Evolutionary conservation across 2,113 vertebrate species (phyloP).

Genomic region (Oryctolagus cuniculus): mOryCun1.1 NC_091432.1:235941001-235941500

Average conservation of each 20-base stretch:
- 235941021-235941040: not conserved
- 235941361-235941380: not conserved
- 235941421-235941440: not conserved
- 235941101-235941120: not conserved
- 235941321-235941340: not conserved
- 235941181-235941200: fast-evolving
- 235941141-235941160: too few relatives aligned
- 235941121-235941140: fast-evolving
- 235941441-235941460: not conserved
- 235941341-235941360: not conserved
- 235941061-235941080: too few relatives aligned
- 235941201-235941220: not conserved
- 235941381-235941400: not conserved
- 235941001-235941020: too few relatives aligned
- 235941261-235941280: not conserved
- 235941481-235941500: conserved; percentile 20
- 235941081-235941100: not conserved
- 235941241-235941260: too few relatives aligned
- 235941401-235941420: not conserved
- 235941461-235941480: not conserved
- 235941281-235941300: too few relatives aligned
- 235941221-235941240: not conserved
- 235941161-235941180: fast-evolving
- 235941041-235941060: not conserved
- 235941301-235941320: not conserved